Evolutionary conservation across 2,113 vertebrate genomes (phyloP), one percentile per base, ranked within the genome.

Genomic region (Dipodomys ordii): DNA sequence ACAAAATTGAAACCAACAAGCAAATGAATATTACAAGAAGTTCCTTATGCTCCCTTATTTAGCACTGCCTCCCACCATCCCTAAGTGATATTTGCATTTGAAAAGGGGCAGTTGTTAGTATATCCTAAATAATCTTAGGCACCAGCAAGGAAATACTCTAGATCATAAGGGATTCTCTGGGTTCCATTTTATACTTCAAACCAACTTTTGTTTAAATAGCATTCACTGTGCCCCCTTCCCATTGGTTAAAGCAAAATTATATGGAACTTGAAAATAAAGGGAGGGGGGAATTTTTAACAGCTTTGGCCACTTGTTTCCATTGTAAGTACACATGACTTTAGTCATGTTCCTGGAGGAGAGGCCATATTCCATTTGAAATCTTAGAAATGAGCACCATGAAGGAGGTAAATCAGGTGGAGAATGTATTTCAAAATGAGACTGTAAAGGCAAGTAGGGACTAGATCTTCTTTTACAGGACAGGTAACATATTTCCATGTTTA

Each of bases 241-340:
- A 87, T 65, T 89, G 57, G 68, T 80, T 90, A 69, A 89, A 93
- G 46, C 15, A 90, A 94, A 78, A 80, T 84, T 90, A 88, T 64
- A 60, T 92, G 44, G 68, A 92, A 83, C 71, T 35, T 81, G 68
- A 62, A 49, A 35, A 85, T 39, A 39, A 39, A 39, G 39, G 39
- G 39, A 44, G 83, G 46, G 35, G 19, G 23, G 22, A 60, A 64
- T 78, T 86, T 87, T 90, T 93, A 77, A 92, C 12, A 96, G 73
- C 12, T 65, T 89, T 89, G 73, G 18, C 49, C 64, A 83, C 20
- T 91, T 68, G 74, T 94, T 87, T 71, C 15, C 22, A 81, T 94
- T 81, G 88, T 94, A 91, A 92, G 87, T 81, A 91, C 53, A 69
- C 69, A 94, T 84, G 77, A 80, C 64, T 94, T 92, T 84, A 18